Evolutionary conservation across 2,888 invertebrate species (phyloP).

Genomic region (Diadromus collaris): DNA sequence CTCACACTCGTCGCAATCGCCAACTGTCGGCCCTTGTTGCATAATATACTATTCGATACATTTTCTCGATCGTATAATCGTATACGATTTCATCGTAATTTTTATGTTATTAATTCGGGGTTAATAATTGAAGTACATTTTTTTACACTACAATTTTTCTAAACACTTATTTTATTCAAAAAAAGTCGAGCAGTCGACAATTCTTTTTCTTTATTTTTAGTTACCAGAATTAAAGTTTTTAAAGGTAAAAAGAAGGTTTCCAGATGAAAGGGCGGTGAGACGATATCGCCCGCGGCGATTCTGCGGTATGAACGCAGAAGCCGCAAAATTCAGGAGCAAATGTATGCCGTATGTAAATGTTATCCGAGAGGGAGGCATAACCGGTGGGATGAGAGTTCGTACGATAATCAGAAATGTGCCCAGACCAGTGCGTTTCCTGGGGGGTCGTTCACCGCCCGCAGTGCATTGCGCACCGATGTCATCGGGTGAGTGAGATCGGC

Average conservation of each 20-base stretch:
- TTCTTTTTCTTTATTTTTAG: too few relatives aligned
- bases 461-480: not conserved
- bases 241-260: not conserved
- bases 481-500: constrained; percentile 32
- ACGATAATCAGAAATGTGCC: constrained; percentile 77
- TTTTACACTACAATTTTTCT: too few relatives aligned
- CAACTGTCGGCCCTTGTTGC: too few relatives aligned
- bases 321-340: constrained; percentile 69
- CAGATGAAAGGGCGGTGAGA: constrained; percentile 34
- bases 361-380: constrained; percentile 64
- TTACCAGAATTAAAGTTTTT: not conserved
- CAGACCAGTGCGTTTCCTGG: constrained; percentile 69
- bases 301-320: constrained; percentile 62
- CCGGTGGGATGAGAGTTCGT: constrained; percentile 48
- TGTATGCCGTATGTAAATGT: constrained; percentile 77
- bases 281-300: constrained; percentile 57
- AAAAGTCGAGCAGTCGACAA: not conserved
- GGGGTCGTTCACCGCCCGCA: constrained; percentile 35
- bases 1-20: too few relatives aligned
- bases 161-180: not conserved
- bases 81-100: too few relatives aligned
- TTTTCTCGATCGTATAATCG: too few relatives aligned
- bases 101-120: too few relatives aligned
- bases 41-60: too few relatives aligned
- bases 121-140: too few relatives aligned